Percentiles rank a stretch among this genome's conserved stretches.
These are phyloP conservation scores for Cassiopea xamachana DNA, from an alignment of 30 jellyfish, hydroid and myxozoan genomes.

Conservation along the genomic window DNA sequence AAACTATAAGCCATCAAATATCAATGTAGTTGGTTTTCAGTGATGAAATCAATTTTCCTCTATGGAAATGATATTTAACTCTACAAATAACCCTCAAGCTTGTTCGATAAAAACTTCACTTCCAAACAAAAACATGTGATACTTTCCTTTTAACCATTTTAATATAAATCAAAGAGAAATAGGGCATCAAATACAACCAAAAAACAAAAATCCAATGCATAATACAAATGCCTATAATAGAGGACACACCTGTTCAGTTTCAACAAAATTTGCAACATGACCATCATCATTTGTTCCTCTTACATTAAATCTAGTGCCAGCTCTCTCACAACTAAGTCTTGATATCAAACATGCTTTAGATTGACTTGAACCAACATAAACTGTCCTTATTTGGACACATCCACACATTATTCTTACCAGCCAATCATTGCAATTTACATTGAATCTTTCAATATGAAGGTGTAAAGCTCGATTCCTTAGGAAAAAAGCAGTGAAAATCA, in stretches of 20 bases:
- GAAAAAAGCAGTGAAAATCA: too few relatives aligned
- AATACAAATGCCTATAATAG: not conserved
- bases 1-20: too few relatives aligned
- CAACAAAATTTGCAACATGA: slow-evolving; percentile 97
- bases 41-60: too few relatives aligned
- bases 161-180: not conserved
- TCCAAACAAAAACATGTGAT: too few relatives aligned
- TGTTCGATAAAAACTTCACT: too few relatives aligned
- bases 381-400: slow-evolving; percentile 82
- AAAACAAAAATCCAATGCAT: not conserved
- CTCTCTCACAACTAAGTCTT: slow-evolving; percentile 93
- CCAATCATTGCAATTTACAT: slow-evolving; percentile 77
- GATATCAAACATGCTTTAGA: slow-evolving; percentile 95
- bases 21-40: too few relatives aligned
- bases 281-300: slow-evolving; percentile 99
- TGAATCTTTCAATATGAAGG: slow-evolving; percentile 69
- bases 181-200: not conserved
- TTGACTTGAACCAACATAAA: slow-evolving; percentile 91
- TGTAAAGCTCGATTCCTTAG: slow-evolving; percentile 89
- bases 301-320: slow-evolving; percentile 91
- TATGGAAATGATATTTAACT: too few relatives aligned
- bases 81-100: too few relatives aligned
- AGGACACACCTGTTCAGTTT: slow-evolving; percentile 94
- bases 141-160: too few relatives aligned
- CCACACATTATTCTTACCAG: slow-evolving; percentile 89